These are phyloP conservation scores for Platycheirus albimanus DNA, from an alignment of 2,888 invertebrate genomes.

Conservation along the genomic window DNA sequence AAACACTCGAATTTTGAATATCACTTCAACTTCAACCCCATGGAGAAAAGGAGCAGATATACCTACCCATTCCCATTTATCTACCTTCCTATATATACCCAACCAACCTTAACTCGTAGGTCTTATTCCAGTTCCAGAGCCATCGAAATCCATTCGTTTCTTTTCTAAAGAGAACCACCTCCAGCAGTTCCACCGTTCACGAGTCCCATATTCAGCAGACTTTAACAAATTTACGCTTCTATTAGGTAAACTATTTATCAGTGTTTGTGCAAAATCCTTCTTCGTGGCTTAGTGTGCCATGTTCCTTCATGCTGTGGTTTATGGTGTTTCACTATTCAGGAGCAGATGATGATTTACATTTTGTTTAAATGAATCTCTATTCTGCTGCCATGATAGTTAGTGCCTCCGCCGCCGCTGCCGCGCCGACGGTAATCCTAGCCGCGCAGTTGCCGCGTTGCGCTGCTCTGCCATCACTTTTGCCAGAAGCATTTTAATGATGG, in stretches of 20 bases:
- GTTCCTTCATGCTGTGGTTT: conserved; percentile 62
- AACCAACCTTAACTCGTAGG: too few species aligned
- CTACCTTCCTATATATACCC: too few species aligned
- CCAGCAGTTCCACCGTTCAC: too few species aligned
- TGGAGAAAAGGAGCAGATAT: not conserved
- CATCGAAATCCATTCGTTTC: conserved; percentile 9
- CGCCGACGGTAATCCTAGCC: not conserved
- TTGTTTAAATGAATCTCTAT: conserved; percentile 66
- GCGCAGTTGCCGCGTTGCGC: not conserved
- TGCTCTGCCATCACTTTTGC: conserved; percentile 35
- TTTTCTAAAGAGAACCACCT: not conserved
- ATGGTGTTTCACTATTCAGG: conserved; percentile 68
- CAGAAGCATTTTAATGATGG: conserved; percentile 55
- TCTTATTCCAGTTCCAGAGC: conserved; percentile 11
- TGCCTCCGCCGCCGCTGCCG: not conserved
- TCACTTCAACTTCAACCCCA: conserved; percentile 26
- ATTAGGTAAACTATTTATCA: conserved; percentile 53
- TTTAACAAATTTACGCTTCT: conserved; percentile 69
- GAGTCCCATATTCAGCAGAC: conserved; percentile 51
- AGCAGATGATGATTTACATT: conserved; percentile 73
- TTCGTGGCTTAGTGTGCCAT: conserved; percentile 28
- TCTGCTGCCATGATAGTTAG: conserved; percentile 46
- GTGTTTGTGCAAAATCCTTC: conserved; percentile 54
- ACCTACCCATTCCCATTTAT: not conserved
- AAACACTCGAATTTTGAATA: conserved; percentile 68